Evolutionary conservation across 2,888 invertebrate genomes (phyloP).

Genomic region (Machimus atricapillus): DNA sequence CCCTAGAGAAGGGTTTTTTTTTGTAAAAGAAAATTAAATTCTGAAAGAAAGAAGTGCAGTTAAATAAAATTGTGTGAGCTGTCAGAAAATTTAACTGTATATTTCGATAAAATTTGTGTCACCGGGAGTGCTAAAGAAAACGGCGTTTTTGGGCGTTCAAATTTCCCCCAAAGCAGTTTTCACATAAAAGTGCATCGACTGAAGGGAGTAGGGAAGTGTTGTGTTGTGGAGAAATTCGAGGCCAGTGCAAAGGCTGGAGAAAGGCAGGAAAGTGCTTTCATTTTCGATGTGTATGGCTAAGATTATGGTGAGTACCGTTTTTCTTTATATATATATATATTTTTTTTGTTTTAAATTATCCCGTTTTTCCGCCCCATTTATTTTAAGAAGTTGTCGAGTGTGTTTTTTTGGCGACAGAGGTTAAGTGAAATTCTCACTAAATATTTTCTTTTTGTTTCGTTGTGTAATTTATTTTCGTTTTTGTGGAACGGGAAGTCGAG

Average conservation of each 20-base stretch:
- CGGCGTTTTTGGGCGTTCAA: neutral
- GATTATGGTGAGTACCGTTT: constrained; percentile 71
- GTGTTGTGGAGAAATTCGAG: neutral
- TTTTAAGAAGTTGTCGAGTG: neutral
- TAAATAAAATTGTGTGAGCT: neutral
- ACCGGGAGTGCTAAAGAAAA: neutral
- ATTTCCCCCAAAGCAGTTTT: neutral
- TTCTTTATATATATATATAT: neutral
- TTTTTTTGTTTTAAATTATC: neutral
- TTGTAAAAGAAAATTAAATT: neutral
- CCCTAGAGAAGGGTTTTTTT: neutral
- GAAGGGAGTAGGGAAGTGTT: neutral
- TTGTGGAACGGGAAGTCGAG: neutral
- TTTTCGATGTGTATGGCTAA: constrained; percentile 80
- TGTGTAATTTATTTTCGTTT: neutral
- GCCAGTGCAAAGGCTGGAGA: neutral
- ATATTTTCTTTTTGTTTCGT: neutral
- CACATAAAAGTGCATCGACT: neutral
- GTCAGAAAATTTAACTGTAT: neutral
- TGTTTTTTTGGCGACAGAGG: neutral
- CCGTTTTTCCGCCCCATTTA: neutral
- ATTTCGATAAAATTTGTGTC: neutral
- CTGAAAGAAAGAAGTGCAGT: neutral
- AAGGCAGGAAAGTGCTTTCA: constrained; percentile 45
- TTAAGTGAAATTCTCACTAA: neutral